A percentile compares a stretch with the other conserved stretches of the same genome.
phyloP scores from a whole-genome alignment of 2,888 invertebrate species.

The Panorpa germanica region DNA sequence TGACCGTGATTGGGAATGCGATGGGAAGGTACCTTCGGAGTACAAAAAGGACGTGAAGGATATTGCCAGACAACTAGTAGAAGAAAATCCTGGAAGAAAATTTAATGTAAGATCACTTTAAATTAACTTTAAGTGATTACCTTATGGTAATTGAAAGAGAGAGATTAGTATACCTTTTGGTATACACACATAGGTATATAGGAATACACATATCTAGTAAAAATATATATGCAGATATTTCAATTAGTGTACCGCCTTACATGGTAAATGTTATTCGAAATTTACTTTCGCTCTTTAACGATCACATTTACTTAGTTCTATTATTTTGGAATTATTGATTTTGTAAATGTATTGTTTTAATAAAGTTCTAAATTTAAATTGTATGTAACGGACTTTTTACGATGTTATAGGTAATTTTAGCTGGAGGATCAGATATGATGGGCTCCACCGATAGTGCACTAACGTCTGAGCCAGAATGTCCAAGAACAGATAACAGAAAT shows the following conservation, averaged over 20 bases:
- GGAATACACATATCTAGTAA: too few species aligned
- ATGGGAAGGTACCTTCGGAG: constrained; percentile 20
- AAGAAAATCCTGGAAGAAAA: constrained; percentile 35
- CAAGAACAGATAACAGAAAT: constrained; percentile 31
- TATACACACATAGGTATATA: too few species aligned
- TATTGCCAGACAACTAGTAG: constrained; percentile 40
- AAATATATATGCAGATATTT: too few species aligned
- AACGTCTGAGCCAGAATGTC: constrained; percentile 21
- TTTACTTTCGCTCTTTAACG: too few species aligned
- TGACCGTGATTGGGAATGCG: constrained; percentile 40
- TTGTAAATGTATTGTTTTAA: too few species aligned
- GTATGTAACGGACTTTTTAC: constrained; percentile 12
- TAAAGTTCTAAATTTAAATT: constrained; percentile 7
- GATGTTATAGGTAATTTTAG: constrained; percentile 32
- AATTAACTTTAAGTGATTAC: too few species aligned
- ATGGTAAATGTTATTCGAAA: too few species aligned
- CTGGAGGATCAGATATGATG: constrained; percentile 34
- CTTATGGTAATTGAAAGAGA: neutral
- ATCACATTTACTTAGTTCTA: too few species aligned
- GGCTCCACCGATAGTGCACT: constrained; percentile 18
- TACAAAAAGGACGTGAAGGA: constrained; percentile 33
- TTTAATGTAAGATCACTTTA: constrained; percentile 27
- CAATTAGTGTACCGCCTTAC: too few species aligned
- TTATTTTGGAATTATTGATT: too few species aligned
- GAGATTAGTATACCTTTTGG: too few species aligned